phyloP scores from a whole-genome alignment of 2,888 invertebrate genomes.

The Dione vanillae region DNA sequence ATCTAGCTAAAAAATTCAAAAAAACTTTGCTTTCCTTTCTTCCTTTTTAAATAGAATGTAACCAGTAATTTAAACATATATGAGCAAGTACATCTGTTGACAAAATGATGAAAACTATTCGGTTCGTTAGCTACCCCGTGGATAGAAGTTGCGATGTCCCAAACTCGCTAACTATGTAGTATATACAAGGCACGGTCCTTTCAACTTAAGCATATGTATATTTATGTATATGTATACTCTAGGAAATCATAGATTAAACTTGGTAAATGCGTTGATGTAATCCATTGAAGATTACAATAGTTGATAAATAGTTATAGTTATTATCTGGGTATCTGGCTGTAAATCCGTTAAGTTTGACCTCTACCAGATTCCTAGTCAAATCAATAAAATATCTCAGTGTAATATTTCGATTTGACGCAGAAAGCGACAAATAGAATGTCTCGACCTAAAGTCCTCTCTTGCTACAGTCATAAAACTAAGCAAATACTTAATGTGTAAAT shows the following conservation, averaged over 20 bases:
- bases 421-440: too few relatives aligned
- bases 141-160: constrained; percentile 28
- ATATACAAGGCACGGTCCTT: constrained; percentile 31
- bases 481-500: too few relatives aligned
- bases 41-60: constrained; percentile 20
- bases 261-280: background rate
- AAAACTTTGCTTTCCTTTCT: constrained; percentile 1
- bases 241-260: background rate
- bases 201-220: background rate
- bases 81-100: constrained; percentile 22
- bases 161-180: constrained; percentile 36
- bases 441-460: too few relatives aligned
- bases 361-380: too few relatives aligned
- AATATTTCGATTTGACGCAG: too few relatives aligned
- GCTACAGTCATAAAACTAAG: too few relatives aligned
- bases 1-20: background rate
- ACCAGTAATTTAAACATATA: constrained; percentile 25
- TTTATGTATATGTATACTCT: background rate
- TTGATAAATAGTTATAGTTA: too few relatives aligned
- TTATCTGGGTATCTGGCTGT: too few relatives aligned
- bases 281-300: background rate
- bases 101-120: constrained; percentile 24
- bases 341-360: too few relatives aligned
- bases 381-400: too few relatives aligned
- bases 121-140: constrained; percentile 27